Evolutionary conservation across 2,888 invertebrate genomes (phyloP).

Genomic region (Hydrotaea cyrtoneurina): DNA sequence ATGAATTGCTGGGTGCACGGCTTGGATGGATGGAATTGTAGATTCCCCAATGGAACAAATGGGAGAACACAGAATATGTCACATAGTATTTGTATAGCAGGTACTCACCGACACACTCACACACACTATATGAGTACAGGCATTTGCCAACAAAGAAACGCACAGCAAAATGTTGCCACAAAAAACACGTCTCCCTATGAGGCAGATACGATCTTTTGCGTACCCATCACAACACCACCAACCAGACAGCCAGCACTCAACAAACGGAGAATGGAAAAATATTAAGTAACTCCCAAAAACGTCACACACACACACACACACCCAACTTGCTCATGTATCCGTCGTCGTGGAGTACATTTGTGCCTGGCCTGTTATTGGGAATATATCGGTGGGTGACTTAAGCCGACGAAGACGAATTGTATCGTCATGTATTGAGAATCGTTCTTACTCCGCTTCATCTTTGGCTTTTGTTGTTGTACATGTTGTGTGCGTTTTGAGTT

Average conservation of each 20-base stretch:
- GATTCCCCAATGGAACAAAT: slow-evolving; percentile 19
- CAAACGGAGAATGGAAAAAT: slow-evolving; percentile 1
- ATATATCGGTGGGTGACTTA: slow-evolving; percentile 47
- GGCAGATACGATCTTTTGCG: slow-evolving; percentile 62
- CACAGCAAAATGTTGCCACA: slow-evolving; percentile 47
- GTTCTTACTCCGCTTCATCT: slow-evolving; percentile 46
- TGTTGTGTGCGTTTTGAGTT: slow-evolving; percentile 8
- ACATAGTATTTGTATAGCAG: not conserved
- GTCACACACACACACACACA: slow-evolving; percentile 46
- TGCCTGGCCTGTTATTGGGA: not conserved
- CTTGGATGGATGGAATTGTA: slow-evolving; percentile 35
- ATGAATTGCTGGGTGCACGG: slow-evolving; percentile 24
- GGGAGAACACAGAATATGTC: slow-evolving; percentile 17
- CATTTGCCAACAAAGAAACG: slow-evolving; percentile 51
- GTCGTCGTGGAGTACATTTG: slow-evolving; percentile 1
- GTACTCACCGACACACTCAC: slow-evolving; percentile 1
- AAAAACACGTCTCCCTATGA: slow-evolving; percentile 37
- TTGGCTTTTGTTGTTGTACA: not conserved
- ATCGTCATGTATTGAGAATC: slow-evolving; percentile 72
- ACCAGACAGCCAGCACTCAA: not conserved
- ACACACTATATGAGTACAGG: slow-evolving; percentile 9
- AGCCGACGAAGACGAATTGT: slow-evolving; percentile 74
- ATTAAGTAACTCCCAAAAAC: slow-evolving; percentile 50
- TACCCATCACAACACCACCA: slow-evolving; percentile 36
- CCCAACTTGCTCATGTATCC: too few species aligned